These are phyloP conservation scores for Gavialis gangeticus DNA, from an alignment of 2,113 vertebrate species.

Conservation along the genomic window DNA sequence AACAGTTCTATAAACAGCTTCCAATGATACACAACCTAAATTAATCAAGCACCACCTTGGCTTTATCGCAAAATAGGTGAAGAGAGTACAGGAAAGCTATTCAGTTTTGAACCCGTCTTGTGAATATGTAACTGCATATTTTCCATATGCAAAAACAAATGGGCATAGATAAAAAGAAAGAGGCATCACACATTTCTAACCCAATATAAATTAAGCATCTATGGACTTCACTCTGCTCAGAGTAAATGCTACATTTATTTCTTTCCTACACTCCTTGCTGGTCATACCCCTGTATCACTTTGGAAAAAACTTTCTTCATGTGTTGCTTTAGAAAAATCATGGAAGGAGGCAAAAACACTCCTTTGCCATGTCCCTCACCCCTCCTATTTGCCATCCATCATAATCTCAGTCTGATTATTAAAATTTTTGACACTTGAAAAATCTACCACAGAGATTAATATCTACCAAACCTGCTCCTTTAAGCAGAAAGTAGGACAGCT, in stretches of 20 bases:
- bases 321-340: background rate
- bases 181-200: background rate
- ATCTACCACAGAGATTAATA: background rate
- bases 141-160: background rate
- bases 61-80: background rate
- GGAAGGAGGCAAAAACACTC: background rate
- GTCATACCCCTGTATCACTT: background rate
- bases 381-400: background rate
- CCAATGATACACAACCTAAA: background rate
- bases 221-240: background rate
- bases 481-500: background rate
- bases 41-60: background rate
- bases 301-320: too few species aligned
- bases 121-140: background rate
- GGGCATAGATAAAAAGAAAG: background rate
- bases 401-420: background rate
- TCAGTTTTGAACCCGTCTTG: background rate
- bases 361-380: background rate
- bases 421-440: background rate
- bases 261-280: background rate
- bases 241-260: background rate
- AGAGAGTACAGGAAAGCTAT: background rate
- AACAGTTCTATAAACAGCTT: background rate
- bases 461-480: background rate
- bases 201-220: too few species aligned